These are phyloP conservation scores for Falco peregrinus DNA, from an alignment of 2,797 vertebrate genomes.

Conservation along the genomic window DNA sequence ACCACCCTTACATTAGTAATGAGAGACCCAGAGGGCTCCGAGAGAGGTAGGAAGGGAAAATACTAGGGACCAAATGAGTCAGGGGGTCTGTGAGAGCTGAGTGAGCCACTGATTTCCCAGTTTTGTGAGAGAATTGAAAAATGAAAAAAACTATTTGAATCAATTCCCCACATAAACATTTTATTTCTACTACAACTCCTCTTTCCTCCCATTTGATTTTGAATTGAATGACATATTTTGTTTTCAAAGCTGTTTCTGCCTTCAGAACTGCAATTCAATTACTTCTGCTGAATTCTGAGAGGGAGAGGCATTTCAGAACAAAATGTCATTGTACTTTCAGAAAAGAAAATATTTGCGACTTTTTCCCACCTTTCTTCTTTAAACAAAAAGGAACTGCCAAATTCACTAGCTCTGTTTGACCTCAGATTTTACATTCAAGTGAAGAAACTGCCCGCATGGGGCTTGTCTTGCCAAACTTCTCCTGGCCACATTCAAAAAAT, in stretches of 20 bases:
- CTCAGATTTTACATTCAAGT: not conserved
- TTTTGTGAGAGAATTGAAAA: not conserved
- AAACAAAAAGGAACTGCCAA: not conserved
- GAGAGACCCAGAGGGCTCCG: not conserved
- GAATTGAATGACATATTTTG: not conserved
- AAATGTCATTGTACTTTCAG: not conserved
- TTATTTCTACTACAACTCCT: not conserved
- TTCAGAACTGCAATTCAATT: constrained; percentile 1
- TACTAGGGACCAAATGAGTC: not conserved
- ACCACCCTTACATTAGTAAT: not conserved
- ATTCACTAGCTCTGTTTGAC: not conserved
- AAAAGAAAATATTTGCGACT: not conserved
- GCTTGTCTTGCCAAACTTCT: not conserved
- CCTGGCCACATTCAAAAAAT: not conserved
- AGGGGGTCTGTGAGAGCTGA: not conserved
- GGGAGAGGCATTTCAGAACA: not conserved
- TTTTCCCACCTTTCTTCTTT: not conserved
- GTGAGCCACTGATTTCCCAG: not conserved
- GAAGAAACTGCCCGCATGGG: not conserved
- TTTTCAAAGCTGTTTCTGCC: not conserved
- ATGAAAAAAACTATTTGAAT: not conserved
- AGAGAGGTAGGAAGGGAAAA: not conserved
- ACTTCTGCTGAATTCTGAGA: not conserved
- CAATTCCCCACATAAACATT: not conserved
- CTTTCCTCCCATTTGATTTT: not conserved